A percentile compares a stretch with the other conserved stretches of the same genome.
These are phyloP conservation scores for Pissodes strobi DNA, from an alignment of 1,140 invertebrate genomes.

Conservation along the genomic window DNA sequence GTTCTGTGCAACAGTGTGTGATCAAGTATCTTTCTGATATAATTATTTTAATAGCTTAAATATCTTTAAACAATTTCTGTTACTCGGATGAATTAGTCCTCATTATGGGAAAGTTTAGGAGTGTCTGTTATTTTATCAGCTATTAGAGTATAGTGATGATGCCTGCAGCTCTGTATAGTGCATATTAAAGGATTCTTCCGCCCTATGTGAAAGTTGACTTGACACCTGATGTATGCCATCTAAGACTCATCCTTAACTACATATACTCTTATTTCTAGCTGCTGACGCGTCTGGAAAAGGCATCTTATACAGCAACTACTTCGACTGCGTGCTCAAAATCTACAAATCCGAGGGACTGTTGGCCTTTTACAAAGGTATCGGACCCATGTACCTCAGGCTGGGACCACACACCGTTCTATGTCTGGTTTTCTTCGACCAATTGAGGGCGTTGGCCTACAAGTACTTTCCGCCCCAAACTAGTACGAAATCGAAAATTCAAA, in stretches of 20 bases:
- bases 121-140: no score
- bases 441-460: slow-evolving; percentile 57
- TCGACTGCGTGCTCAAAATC: slow-evolving; percentile 81
- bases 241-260: not conserved
- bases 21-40: no score
- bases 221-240: not conserved
- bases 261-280: slow-evolving; percentile 62
- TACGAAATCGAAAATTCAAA: not conserved
- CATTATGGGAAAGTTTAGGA: no score
- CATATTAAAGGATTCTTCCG: not conserved
- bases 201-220: not conserved
- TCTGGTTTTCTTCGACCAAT: slow-evolving; percentile 84
- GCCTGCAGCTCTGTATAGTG: no score
- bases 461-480: slow-evolving; percentile 5
- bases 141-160: no score
- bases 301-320: slow-evolving; percentile 72
- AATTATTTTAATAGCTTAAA: no score
- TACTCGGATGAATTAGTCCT: no score
- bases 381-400: slow-evolving; percentile 80
- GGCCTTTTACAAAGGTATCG: slow-evolving; percentile 86
- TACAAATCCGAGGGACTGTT: slow-evolving; percentile 72
- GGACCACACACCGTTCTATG: slow-evolving; percentile 86
- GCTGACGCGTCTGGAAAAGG: slow-evolving; percentile 70
- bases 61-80: no score
- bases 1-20: no score